These are phyloP conservation scores for Etheostoma cragini DNA, from an alignment of 2,113 vertebrate genomes.

Conservation along the genomic window DNA sequence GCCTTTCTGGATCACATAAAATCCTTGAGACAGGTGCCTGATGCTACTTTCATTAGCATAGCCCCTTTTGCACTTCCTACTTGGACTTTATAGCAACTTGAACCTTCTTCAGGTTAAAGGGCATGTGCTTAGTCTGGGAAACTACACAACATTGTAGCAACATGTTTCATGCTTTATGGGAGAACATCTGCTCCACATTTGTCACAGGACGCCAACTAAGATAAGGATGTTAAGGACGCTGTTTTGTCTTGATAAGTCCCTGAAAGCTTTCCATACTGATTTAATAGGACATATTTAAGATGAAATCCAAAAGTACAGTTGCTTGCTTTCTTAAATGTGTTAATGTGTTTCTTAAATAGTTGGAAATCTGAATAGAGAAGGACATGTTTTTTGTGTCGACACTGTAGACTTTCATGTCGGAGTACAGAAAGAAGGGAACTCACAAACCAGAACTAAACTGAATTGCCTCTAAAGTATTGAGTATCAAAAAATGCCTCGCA, in stretches of 20 bases:
- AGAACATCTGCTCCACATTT: background rate
- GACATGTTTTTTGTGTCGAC: background rate
- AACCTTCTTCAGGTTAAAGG: slow-evolving; percentile 1
- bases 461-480: too few relatives aligned
- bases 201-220: background rate
- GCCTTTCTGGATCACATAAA: background rate
- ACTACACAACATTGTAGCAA: background rate
- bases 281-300: background rate
- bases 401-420: slow-evolving; percentile 15
- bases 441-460: slow-evolving; percentile 34
- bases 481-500: too few relatives aligned
- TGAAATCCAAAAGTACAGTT: background rate
- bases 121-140: background rate
- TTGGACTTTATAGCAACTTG: background rate
- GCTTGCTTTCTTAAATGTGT: background rate
- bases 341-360: too few relatives aligned
- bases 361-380: background rate
- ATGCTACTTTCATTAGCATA: background rate
- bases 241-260: background rate
- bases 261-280: background rate
- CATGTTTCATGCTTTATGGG: background rate
- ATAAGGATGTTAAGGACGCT: background rate
- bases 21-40: background rate
- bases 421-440: slow-evolving; percentile 2
- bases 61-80: background rate